Base-by-base conservation (phyloP, 2,888 invertebrate species). In the Slavum lentiscoides region DNA sequence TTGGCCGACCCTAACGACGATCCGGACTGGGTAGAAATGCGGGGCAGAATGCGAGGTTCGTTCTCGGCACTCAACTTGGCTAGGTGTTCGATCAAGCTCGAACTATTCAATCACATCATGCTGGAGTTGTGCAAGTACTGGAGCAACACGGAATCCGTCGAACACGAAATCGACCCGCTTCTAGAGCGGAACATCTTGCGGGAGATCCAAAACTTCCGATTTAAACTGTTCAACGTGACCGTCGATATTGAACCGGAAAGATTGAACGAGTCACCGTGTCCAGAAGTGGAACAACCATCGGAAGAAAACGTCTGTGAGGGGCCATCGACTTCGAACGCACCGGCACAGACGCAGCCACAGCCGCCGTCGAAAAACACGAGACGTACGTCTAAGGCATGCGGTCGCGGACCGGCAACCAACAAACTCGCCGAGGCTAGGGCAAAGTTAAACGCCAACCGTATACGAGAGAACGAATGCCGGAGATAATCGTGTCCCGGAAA, bases 121-220 rank as follows among this genome's bases (percentile, higher is more conserved):
- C 19, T 62, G 23, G 77, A 77, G 19, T 55, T 77, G 61, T 77
- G 77, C 13, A 37, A 62, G 19, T 77, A 77, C 53, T 77, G 77
- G 77, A 0, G 37, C 1, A 77, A 39, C 5, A 11, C n/a, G 4
- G 55, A 62, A 21, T 1, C 2, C 5, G 37, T 23, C 17, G 62
- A 53, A 0, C 0, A 77, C 39, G 19, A 19, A 19, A 55, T 77
- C 2, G 70, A 70, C 1, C 77, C 70, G 55, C 30, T 55, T 1
- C 7, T 77, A 39, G 70, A 62, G 55, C 39, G 39, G 4, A 77
- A 77, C 69, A 70, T 77, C 13, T 3, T 62, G 64, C 70, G 62
- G 13, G 77, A 77, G 19, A 77, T 77, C 53, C 37, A 53, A 6
- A 62, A 55, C 39, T 77, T 77, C 23, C 68, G 77, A 17, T 21